phyloP scores from a whole-genome alignment of 2,888 invertebrate species.

The Melieria picta region DNA sequence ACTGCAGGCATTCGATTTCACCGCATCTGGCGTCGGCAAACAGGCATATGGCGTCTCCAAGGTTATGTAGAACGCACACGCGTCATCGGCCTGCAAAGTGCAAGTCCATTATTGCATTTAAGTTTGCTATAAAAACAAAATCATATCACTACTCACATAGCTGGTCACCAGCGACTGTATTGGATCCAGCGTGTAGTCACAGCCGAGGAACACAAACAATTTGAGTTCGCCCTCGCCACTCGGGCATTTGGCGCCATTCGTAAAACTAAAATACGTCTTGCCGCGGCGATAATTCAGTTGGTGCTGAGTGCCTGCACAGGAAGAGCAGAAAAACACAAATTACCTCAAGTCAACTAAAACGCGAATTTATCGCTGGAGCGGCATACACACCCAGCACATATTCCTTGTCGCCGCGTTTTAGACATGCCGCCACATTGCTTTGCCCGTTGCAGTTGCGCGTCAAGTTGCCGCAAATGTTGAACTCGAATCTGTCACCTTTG shows the following conservation, averaged over 20 bases:
- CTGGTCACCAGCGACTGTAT: slow-evolving; percentile 52
- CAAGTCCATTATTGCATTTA: neutral
- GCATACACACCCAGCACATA: slow-evolving; percentile 56
- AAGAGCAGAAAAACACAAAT: neutral
- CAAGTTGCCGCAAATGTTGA: slow-evolving; percentile 62
- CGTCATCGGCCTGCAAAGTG: slow-evolving; percentile 49
- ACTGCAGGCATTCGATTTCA: slow-evolving; percentile 57
- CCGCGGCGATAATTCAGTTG: slow-evolving; percentile 58
- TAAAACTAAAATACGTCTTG: slow-evolving; percentile 59
- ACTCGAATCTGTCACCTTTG: slow-evolving; percentile 56
- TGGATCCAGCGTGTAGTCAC: slow-evolving; percentile 61
- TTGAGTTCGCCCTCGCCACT: slow-evolving; percentile 50
- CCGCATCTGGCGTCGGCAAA: slow-evolving; percentile 56
- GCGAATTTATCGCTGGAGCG: neutral
- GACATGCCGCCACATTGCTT: slow-evolving; percentile 59
- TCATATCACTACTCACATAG: slow-evolving; percentile 52
- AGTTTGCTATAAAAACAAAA: neutral
- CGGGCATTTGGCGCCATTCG: slow-evolving; percentile 58
- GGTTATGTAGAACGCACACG: slow-evolving; percentile 59
- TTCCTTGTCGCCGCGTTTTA: slow-evolving; percentile 55
- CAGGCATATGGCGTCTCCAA: slow-evolving; percentile 62
- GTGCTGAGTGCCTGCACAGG: slow-evolving; percentile 56
- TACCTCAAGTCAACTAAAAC: too few relatives aligned
- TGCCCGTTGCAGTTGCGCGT: slow-evolving; percentile 56
- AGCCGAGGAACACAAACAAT: slow-evolving; percentile 56